These are phyloP conservation scores for Drosophila sechellia DNA, from an alignment of 1,140 invertebrate genomes.

Conservation along the genomic window DNA sequence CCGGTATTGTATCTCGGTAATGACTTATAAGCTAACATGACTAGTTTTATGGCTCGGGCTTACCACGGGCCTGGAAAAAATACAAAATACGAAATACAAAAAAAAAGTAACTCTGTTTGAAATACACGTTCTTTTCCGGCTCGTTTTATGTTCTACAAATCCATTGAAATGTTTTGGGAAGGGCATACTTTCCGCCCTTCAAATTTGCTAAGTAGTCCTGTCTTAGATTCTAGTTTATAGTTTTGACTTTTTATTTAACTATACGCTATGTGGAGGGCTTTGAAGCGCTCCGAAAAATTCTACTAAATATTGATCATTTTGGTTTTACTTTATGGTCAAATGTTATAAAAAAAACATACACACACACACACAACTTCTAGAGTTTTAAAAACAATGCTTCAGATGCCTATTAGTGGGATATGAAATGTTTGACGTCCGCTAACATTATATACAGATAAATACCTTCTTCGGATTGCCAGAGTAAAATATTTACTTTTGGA, in stretches of 20 bases:
- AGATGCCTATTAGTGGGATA: not conserved
- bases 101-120: constrained; percentile 16
- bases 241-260: constrained; percentile 28
- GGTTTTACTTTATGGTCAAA: constrained; percentile 5
- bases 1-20: constrained; percentile 6
- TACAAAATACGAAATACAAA: constrained; percentile 7
- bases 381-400: constrained; percentile 11
- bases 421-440: constrained; percentile 2
- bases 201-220: constrained; percentile 53
- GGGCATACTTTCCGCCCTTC: not conserved
- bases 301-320: constrained; percentile 54
- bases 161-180: not conserved
- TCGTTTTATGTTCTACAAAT: constrained; percentile 17
- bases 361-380: constrained; percentile 16
- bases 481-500: constrained; percentile 1
- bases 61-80: constrained; percentile 58
- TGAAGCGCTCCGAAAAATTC: constrained; percentile 67
- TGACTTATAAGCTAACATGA: constrained; percentile 33
- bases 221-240: constrained; percentile 11
- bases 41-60: constrained; percentile 70
- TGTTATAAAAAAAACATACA: constrained; percentile 21
- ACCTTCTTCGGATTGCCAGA: not conserved
- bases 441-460: constrained; percentile 25
- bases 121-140: not conserved
- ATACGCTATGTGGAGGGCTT: constrained; percentile 9